Conservation (phyloP, 1,140 invertebrate genomes). For the Aphelenchoides fujianensis region DNA sequence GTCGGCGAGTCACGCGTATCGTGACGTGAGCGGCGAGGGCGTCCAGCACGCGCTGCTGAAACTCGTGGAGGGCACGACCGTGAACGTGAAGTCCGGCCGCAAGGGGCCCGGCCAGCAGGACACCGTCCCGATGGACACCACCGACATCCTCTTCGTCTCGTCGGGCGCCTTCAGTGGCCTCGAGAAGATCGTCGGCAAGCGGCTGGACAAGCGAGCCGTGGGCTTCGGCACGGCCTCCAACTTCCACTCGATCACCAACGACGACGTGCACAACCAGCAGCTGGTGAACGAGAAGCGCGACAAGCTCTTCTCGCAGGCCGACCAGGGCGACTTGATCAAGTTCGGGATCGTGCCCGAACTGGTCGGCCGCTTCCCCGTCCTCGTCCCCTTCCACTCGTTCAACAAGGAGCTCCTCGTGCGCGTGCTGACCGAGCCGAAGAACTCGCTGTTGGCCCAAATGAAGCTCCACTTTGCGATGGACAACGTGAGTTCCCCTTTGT, state of each 20-base stretch:
- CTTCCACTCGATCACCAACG: slow-evolving; percentile 32
- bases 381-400: slow-evolving; percentile 94
- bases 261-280: slow-evolving; percentile 38
- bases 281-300: slow-evolving; percentile 70
- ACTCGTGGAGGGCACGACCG: slow-evolving; percentile 95
- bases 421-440: slow-evolving; percentile 93
- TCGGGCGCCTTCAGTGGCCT: slow-evolving; percentile 80
- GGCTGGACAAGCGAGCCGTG: slow-evolving; percentile 85
- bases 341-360: slow-evolving; percentile 92
- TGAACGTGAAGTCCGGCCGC: slow-evolving; percentile 89
- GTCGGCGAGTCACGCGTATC: slow-evolving; percentile 70
- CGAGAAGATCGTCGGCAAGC: slow-evolving; percentile 83
- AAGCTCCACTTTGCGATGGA: slow-evolving; percentile 76
- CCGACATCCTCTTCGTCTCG: slow-evolving; percentile 96
- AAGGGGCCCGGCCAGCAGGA: slow-evolving; percentile 74
- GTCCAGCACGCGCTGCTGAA: slow-evolving; percentile 80
- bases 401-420: slow-evolving; percentile 83
- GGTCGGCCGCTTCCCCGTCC: slow-evolving; percentile 88
- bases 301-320: slow-evolving; percentile 78
- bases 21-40: slow-evolving; percentile 96
- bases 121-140: slow-evolving; percentile 93
- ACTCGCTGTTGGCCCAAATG: slow-evolving; percentile 84
- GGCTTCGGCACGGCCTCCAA: slow-evolving; percentile 35
- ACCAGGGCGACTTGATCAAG: slow-evolving; percentile 93
- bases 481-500: slow-evolving; percentile 65